Conservation (phyloP, 2,797 vertebrate species). For the Pseudomugil tenellus region DNA sequence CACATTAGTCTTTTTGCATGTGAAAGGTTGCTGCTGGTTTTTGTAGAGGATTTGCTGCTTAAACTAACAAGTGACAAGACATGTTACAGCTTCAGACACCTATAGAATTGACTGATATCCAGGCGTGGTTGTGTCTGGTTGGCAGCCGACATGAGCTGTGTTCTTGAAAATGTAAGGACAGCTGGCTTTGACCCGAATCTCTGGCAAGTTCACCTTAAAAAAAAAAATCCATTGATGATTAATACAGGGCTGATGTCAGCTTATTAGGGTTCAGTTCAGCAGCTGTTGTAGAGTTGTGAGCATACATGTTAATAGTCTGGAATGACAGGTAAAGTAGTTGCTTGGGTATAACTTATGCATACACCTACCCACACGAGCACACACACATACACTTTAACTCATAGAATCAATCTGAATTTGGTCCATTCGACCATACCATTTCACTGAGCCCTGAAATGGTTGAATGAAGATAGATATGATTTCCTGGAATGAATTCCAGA, state of each 20-base stretch:
- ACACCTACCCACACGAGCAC: conserved; percentile 21
- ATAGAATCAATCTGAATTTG: conserved; percentile 67
- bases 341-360: conserved; percentile 46
- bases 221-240: conserved; percentile 73
- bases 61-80: conserved; percentile 62
- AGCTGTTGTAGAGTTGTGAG: conserved; percentile 44
- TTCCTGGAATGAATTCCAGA: conserved; percentile 72
- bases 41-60: conserved; percentile 72
- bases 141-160: conserved; percentile 42
- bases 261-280: conserved; percentile 61
- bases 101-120: conserved; percentile 70
- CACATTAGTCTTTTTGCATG: conserved; percentile 63
- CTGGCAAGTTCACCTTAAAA: conserved; percentile 56
- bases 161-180: conserved; percentile 31
- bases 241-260: conserved; percentile 62
- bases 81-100: conserved; percentile 45
- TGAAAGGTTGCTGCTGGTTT: conserved; percentile 74
- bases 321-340: conserved; percentile 24
- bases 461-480: conserved; percentile 79
- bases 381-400: conserved; percentile 44
- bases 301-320: conserved; percentile 47
- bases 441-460: conserved; percentile 70
- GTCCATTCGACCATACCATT: conserved; percentile 62
- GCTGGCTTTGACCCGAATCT: conserved; percentile 54
- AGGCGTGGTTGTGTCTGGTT: conserved; percentile 42